Evolutionary conservation across 2,113 vertebrate species (phyloP).

Genomic region (Ochotona curzoniae): DNA sequence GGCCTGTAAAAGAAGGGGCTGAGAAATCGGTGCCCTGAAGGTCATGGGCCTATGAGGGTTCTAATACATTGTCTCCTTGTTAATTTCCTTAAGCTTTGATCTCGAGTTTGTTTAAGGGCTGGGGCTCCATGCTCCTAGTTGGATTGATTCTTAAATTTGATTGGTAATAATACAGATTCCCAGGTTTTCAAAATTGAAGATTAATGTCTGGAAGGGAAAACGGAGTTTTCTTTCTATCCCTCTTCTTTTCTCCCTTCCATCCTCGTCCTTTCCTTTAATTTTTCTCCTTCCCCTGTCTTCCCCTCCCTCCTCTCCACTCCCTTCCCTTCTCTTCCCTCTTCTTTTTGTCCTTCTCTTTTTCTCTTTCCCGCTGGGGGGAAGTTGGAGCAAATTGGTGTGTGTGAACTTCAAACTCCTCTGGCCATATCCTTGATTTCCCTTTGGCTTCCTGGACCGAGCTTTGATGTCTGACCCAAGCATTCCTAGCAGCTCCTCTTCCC

Average conservation of each 20-base stretch:
- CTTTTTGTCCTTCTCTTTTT: neutral
- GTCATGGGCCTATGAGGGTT: neutral
- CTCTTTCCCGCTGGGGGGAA: neutral
- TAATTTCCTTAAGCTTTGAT: constrained; percentile 50
- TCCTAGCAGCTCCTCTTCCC: neutral
- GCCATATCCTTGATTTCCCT: neutral
- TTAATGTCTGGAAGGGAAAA: neutral
- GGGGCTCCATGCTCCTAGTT: neutral
- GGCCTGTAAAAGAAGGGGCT: constrained; percentile 24
- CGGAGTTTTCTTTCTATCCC: neutral
- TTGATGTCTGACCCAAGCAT: neutral
- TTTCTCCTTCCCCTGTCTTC: neutral
- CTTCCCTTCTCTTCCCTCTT: no score
- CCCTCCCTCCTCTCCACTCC: no score
- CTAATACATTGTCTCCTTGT: constrained; percentile 15
- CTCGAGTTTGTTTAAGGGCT: neutral
- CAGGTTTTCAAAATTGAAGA: neutral
- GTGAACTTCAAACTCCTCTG: neutral
- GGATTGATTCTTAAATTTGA: neutral
- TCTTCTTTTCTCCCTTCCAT: accelerated
- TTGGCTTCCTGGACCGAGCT: neutral
- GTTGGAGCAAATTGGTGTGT: neutral
- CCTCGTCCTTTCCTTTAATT: neutral
- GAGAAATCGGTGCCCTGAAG: neutral
- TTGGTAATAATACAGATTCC: neutral